phyloP scores from a whole-genome alignment of 2,797 vertebrate genomes.

The Malurus splendens region DNA sequence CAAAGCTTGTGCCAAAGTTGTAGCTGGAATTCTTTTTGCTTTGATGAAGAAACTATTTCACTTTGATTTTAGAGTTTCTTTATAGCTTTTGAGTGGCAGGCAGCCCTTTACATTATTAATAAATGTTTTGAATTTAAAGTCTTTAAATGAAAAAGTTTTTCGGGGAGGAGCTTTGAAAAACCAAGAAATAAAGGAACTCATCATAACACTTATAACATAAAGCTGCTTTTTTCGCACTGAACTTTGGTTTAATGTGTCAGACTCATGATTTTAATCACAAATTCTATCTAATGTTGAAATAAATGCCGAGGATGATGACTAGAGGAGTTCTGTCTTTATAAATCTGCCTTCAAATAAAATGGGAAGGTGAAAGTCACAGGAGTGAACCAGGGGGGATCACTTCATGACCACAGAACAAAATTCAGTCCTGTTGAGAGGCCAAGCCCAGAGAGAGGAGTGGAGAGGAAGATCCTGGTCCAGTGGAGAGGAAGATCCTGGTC shows the following conservation, averaged over 20 bases:
- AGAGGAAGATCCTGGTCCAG: not conserved
- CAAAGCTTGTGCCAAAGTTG: not conserved
- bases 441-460: not conserved
- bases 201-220: not conserved
- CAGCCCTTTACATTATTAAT: slow-evolving; percentile 67
- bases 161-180: slow-evolving; percentile 46
- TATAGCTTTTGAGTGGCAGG: slow-evolving; percentile 31
- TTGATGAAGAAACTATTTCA: slow-evolving; percentile 37
- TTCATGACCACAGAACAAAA: not conserved
- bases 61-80: slow-evolving; percentile 46
- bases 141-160: slow-evolving; percentile 51
- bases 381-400: not conserved
- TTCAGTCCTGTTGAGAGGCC: not conserved
- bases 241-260: slow-evolving; percentile 8
- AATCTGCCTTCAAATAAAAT: not conserved
- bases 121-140: slow-evolving; percentile 45
- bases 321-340: not conserved
- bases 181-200: not conserved
- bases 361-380: not conserved
- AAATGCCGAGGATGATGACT: not conserved
- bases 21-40: not conserved
- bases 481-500: not conserved
- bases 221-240: not conserved
- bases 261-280: slow-evolving; percentile 22
- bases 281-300: slow-evolving; percentile 10